Base-by-base conservation (phyloP, 2,113 vertebrate genomes). In the Anseranas semipalmata region DNA sequence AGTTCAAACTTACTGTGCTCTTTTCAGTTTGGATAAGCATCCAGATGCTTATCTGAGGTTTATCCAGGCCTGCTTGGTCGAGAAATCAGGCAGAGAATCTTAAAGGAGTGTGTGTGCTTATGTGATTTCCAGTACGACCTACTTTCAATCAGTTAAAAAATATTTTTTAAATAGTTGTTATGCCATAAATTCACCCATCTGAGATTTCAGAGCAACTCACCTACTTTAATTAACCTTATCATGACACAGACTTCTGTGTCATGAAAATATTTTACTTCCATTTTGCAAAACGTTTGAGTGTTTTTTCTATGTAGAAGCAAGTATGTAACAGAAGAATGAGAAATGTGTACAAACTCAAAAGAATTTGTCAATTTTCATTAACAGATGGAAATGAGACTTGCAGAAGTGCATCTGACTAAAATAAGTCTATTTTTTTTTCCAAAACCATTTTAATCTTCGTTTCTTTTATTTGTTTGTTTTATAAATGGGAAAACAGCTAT, bases 11-110 rank as follows among this genome's bases (percentile, higher is more conserved):
- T 78, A 67, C 13, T 65, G 37, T 87, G 66, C 63, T 85, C 75
- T 80, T 96, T 87, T 87, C 28, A 41, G n/a, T 85, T 92, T 35
- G 9, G n/a, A 81, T 95, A 91, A 97, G 11, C 77, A 95, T 78
- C 37, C 27, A 94, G 48, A 95, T 75, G n/a, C 52, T 71, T 92
- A 90, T 63, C 59, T 90, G 37, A 20, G 25, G 6, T 66, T 94
- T 95, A 90, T 68, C 28, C 48, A 81, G n/a, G 59, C 19, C 50
- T 87, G 13, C n/a, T 45, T 90, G 53, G 15, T 77, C 55, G 90
- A 90, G 25, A 89, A 93, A 94, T 87, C 55, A 92, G 33, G 16
- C 55, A 63, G 17, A 78, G 30, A 93, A 81, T 85, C 80, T 78
- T 84, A 81, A 73, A 85, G 94, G 19, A 78, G 70, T 35, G 5